Evolutionary conservation across 2,888 invertebrate genomes (phyloP).

Genomic region (Drosophila basisetae): DNA sequence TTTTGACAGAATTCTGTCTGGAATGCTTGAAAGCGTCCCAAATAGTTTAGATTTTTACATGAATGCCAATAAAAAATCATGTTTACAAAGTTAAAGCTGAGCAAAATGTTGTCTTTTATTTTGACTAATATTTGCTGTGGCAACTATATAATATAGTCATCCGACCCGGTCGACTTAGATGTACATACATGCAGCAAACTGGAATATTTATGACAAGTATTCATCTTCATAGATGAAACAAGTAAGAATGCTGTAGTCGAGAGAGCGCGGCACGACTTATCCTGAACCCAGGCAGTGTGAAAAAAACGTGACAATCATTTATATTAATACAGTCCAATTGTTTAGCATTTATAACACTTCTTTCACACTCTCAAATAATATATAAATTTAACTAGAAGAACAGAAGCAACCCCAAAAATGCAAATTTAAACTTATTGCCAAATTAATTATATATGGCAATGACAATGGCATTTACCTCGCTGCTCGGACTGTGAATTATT

Average conservation of each 20-base stretch:
- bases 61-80: too few relatives aligned
- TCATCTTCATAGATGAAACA: background rate
- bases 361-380: background rate
- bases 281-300: background rate
- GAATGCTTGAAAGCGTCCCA: too few relatives aligned
- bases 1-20: background rate
- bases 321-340: background rate
- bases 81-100: too few relatives aligned
- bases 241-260: background rate
- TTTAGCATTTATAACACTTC: background rate
- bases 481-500: conserved; percentile 58
- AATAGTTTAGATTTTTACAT: too few relatives aligned
- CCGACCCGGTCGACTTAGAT: background rate
- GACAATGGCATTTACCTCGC: conserved; percentile 28
- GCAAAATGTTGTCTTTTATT: background rate
- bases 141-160: background rate
- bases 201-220: background rate
- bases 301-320: background rate
- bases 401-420: background rate
- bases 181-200: background rate
- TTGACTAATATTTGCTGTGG: background rate
- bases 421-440: conserved; percentile 19
- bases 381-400: background rate
- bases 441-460: conserved; percentile 18
- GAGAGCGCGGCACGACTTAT: background rate